Evolutionary conservation across 2,888 invertebrate genomes (phyloP), one percentile per base, ranked within the genome.

Genomic region (Eupeodes latifasciatus): DNA sequence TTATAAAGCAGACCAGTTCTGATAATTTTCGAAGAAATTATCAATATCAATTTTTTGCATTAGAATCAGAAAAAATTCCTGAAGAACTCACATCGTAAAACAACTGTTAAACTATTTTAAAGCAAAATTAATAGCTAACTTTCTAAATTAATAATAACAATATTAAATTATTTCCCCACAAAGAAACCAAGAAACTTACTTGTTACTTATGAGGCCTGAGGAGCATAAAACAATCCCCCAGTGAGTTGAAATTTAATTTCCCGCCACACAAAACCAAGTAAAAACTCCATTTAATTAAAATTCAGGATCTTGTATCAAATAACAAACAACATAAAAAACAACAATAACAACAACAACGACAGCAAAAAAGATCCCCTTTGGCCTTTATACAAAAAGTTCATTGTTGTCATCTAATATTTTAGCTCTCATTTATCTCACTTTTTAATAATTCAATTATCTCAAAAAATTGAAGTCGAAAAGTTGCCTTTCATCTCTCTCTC

Each of bases 371-470:
- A 14, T 1, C 0, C 36, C n/a, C 27, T 9, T 27, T 27, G 3
- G 27, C 27, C 27, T 27, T 27, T 27, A 27, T 16, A 27, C 14
- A 55, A 12, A 71, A 55, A 71, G 53, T 69, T 71, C 55, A 55
- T 44, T 55, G 71, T 55, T 55, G 40, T 71, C 55, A 44, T 55
- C 14, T 44, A 40, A 55, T 36, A 51, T 55, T 36, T n/a, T n/a
- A 7, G 6, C 27, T 14, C 16, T 2, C 53, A 55, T 69, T 69
- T 40, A 55, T 69, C 53, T 55, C 69, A 53, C 34, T 40, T 40
- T 71, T 71, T 71, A 71, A 71, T 71, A 71, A 71, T 71, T 71
- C 71, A 71, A 55, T 71, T 71, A 71, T 55, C 19, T 40, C 40
- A 40, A 9, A 40, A 40, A 40, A 40, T 27, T 27, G 2, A 40